Evolutionary conservation across 2,797 vertebrate species (phyloP).

Genomic region (Esox masquinongy): DNA sequence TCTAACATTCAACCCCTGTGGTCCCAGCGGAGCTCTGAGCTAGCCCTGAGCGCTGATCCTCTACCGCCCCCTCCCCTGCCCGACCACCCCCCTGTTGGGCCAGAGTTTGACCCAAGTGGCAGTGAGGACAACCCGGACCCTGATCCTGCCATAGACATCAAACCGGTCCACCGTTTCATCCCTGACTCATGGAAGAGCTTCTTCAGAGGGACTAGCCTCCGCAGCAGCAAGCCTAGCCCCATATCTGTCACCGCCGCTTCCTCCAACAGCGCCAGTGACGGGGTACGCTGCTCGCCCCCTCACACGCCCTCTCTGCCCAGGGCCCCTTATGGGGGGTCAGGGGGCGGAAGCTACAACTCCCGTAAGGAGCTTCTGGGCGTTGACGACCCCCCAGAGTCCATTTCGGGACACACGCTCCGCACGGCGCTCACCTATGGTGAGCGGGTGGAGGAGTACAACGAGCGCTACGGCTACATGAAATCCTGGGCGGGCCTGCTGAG

Average conservation of each 20-base stretch:
- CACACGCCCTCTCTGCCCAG: constrained; percentile 74
- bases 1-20: constrained; percentile 51
- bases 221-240: constrained; percentile 56
- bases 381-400: constrained; percentile 62
- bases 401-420: constrained; percentile 74
- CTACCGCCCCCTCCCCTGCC: constrained; percentile 90
- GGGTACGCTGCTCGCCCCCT: constrained; percentile 86
- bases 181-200: constrained; percentile 91
- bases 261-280: constrained; percentile 66
- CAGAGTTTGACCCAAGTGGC: constrained; percentile 55
- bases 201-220: constrained; percentile 71
- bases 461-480: constrained; percentile 93
- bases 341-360: constrained; percentile 79
- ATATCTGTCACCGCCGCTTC: constrained; percentile 42
- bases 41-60: constrained; percentile 78
- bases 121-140: constrained; percentile 41
- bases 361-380: constrained; percentile 76
- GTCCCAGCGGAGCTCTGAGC: constrained; percentile 53
- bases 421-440: constrained; percentile 83
- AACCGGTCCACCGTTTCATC: constrained; percentile 89
- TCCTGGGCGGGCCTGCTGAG: constrained; percentile 94
- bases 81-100: constrained; percentile 81
- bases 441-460: constrained; percentile 84
- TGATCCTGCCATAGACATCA: constrained; percentile 78
- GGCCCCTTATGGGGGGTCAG: constrained; percentile 77